Percentiles rank a stretch among this genome's conserved stretches.
phyloP scores from a whole-genome alignment of 2,797 vertebrate species.

The Spheniscus humboldti region DNA sequence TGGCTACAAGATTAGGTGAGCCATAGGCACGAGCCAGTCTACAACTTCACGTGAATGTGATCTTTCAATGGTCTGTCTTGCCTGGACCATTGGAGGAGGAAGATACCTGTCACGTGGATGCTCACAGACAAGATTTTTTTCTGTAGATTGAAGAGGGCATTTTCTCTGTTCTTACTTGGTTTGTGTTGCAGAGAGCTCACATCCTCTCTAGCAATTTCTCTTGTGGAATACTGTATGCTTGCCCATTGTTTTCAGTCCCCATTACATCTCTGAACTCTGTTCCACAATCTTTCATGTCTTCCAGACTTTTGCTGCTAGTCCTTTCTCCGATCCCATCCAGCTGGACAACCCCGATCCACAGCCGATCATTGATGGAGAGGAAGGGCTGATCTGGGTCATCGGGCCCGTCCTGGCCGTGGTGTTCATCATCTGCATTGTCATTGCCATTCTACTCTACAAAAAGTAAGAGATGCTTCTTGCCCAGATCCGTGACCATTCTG shows the following conservation, averaged over 20 bases:
- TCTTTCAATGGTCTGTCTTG: background rate
- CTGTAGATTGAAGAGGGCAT: background rate
- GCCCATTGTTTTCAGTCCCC: background rate
- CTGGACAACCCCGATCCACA: constrained; percentile 83
- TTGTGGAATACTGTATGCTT: background rate
- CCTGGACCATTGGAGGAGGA: background rate
- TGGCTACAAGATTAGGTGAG: background rate
- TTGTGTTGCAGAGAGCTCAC: background rate
- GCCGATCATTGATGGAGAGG: constrained; percentile 84
- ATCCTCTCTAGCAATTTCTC: background rate
- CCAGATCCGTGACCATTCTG: fast-evolving
- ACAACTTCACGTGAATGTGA: fast-evolving
- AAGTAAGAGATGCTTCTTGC: constrained; percentile 81
- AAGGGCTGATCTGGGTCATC: constrained; percentile 95
- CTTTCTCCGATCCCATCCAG: constrained; percentile 88
- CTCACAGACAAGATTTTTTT: background rate
- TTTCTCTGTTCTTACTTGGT: background rate
- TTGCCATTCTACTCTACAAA: constrained; percentile 94
- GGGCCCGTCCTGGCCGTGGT: constrained; percentile 92
- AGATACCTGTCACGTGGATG: background rate
- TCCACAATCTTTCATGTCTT: background rate
- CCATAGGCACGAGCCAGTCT: background rate
- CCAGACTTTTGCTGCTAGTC: constrained; percentile 89
- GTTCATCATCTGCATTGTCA: constrained; percentile 96
- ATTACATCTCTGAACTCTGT: background rate